phyloP scores from a whole-genome alignment of 2,888 invertebrate genomes.

The Onchidella celtica region DNA sequence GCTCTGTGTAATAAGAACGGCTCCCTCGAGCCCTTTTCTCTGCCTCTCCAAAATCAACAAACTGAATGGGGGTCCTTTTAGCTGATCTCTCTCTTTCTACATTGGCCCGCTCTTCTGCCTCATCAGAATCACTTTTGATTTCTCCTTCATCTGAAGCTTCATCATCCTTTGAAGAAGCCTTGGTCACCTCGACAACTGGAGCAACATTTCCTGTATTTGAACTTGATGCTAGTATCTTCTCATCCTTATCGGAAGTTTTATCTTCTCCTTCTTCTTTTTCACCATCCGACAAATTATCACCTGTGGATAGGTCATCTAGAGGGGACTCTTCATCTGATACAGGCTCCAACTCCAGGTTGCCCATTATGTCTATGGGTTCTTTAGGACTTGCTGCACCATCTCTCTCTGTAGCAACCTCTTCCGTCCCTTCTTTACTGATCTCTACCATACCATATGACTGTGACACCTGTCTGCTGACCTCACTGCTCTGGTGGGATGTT shows the following conservation, averaged over 20 bases:
- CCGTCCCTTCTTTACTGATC: conserved; percentile 7
- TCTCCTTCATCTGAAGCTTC: conserved; percentile 48
- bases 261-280: conserved; percentile 44
- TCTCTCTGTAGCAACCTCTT: conserved; percentile 19
- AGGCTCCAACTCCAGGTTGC: conserved; percentile 52
- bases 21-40: conserved; percentile 59
- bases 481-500: conserved; percentile 9
- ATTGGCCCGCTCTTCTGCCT: conserved; percentile 3
- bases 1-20: conserved; percentile 22
- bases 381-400: conserved; percentile 21
- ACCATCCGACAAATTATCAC: conserved; percentile 5
- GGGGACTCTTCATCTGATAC: conserved; percentile 53
- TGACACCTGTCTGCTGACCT: neutral
- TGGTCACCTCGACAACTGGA: neutral
- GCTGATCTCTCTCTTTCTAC: conserved; percentile 43
- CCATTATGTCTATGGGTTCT: conserved; percentile 47
- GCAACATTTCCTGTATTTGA: neutral
- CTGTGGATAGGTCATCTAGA: conserved; percentile 31
- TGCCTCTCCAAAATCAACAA: conserved; percentile 75
- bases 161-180: conserved; percentile 13
- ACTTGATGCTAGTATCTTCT: neutral
- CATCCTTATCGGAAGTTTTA: conserved; percentile 32
- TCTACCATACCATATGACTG: conserved; percentile 6
- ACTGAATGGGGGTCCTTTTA: conserved; percentile 59
- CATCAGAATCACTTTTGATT: conserved; percentile 41